A percentile compares a stretch with the other conserved stretches of the same genome.
phyloP scores from a whole-genome alignment of 2,888 invertebrate genomes.

The Dicyrtoma fusca region DNA sequence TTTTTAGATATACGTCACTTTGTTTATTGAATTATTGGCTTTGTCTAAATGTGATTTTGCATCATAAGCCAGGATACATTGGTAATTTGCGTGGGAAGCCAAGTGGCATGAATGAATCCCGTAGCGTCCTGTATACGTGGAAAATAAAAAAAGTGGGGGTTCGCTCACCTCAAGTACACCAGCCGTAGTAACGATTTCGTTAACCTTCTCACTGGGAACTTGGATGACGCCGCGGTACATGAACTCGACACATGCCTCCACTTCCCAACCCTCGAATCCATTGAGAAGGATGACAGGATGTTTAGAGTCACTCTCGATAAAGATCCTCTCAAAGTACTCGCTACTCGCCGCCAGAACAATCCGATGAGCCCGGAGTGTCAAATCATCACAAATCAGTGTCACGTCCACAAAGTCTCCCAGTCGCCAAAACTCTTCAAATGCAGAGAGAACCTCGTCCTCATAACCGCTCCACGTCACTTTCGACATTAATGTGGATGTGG shows the following conservation, averaged over 20 bases:
- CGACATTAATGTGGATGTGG: slow-evolving; percentile 16
- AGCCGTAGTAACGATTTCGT: slow-evolving; percentile 82
- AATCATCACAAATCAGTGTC: slow-evolving; percentile 79
- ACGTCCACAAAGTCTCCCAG: slow-evolving; percentile 87
- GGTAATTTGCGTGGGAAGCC: too few relatives aligned
- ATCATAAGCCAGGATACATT: too few relatives aligned
- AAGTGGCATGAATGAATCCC: too few relatives aligned
- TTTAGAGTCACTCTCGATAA: slow-evolving; percentile 89
- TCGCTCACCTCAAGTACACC: slow-evolving; percentile 72
- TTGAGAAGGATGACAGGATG: slow-evolving; percentile 91
- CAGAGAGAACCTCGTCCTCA: slow-evolving; percentile 81
- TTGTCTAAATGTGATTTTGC: too few relatives aligned
- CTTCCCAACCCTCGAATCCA: slow-evolving; percentile 85
- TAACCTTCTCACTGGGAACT: slow-evolving; percentile 81
- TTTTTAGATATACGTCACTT: too few relatives aligned
- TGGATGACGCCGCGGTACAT: slow-evolving; percentile 94
- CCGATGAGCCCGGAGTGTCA: slow-evolving; percentile 78
- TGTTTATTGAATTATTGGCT: too few relatives aligned
- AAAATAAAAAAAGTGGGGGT: neutral
- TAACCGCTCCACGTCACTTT: slow-evolving; percentile 83
- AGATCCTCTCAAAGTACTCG: slow-evolving; percentile 85
- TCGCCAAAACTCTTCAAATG: slow-evolving; percentile 85
- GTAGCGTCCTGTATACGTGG: too few relatives aligned
- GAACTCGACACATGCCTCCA: slow-evolving; percentile 87
- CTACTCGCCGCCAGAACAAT: slow-evolving; percentile 82